phyloP scores from a whole-genome alignment of 2,113 vertebrate genomes.

The Etheostoma spectabile region DNA sequence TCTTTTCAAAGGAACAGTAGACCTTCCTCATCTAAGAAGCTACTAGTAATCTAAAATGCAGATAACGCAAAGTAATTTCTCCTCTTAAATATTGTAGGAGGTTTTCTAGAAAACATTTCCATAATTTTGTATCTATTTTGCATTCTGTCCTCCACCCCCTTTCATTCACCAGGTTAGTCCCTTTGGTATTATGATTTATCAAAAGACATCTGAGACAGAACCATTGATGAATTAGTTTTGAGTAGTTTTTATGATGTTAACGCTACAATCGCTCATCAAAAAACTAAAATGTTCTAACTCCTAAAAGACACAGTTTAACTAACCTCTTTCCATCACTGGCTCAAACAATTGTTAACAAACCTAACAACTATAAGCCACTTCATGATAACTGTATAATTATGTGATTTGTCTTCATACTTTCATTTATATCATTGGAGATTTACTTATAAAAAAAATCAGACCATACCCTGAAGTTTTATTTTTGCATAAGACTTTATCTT shows the following conservation, averaged over 20 bases:
- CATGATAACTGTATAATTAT: constrained; percentile 1
- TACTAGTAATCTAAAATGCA: constrained; percentile 31
- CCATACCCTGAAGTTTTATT: background rate
- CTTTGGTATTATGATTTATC: constrained; percentile 48
- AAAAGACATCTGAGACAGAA: constrained; percentile 30
- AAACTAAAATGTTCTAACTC: background rate
- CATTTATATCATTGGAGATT: background rate
- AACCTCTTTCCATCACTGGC: constrained; percentile 64
- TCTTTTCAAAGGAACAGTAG: constrained; percentile 39
- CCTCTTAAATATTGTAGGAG: constrained; percentile 36
- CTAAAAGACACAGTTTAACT: background rate
- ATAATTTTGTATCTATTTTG: constrained; percentile 27
- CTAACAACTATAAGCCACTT: background rate
- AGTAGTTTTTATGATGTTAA: background rate
- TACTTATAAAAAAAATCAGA: background rate
- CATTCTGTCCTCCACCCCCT: constrained; percentile 32
- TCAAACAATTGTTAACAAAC: constrained; percentile 13
- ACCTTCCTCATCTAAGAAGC: constrained; percentile 7
- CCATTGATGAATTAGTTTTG: constrained; percentile 52
- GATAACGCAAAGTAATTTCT: constrained; percentile 33
- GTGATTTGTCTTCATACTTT: background rate
- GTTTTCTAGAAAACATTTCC: constrained; percentile 26
- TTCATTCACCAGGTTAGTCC: constrained; percentile 69
- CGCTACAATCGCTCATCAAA: constrained; percentile 5
- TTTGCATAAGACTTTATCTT: background rate